Base-by-base conservation (phyloP, 2,797 vertebrate species). In the Rhincodon typus region DNA sequence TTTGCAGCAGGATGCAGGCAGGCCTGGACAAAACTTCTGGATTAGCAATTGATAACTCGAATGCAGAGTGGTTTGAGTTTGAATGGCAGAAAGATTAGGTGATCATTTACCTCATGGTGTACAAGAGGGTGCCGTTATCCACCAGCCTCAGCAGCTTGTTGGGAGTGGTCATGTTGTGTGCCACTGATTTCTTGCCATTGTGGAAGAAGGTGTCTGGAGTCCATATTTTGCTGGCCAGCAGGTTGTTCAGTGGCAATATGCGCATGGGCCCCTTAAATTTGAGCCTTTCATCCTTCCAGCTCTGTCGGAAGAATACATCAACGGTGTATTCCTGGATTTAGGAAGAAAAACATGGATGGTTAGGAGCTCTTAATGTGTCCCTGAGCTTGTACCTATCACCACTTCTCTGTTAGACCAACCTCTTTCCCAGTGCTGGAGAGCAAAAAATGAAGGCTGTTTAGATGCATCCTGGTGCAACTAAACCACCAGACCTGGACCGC, bases 151-250 rank as follows among this genome's bases (percentile, higher is more conserved):
- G 98, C 57, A 99, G 97, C 96, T 99, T 99, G 97, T 99, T 99
- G 15, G 99, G 99, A 0, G 99, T 99, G 0, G 99, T 99, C 99
- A 99, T 99, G 97, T 99, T 99, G 97, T 99, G 99, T 77, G 99
- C 99, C 0, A 99, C 99, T 0, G 99, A 99, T 96, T 99, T 99
- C 98, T 99, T 99, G 95, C 99, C 99, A 0, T 99, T 99, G 97
- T 99, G 99, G 97, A 99, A 99, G 96, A 99, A 99, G 0, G 99
- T 99, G 96, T 99, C 99, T 0, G 99, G 99, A 42, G 99, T 99
- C 99, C 99, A 99, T 97, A 99, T 99, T 97, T 99, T 99, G 96
- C 99, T 99, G 96, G 99, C 99, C 96, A 99, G 97, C 93, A 99
- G 98, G 97, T 99, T 99, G 97, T 99, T 99, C 90, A 99, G 98